Conservation (phyloP, 2,888 invertebrate species). For the Theristus sp. region DNA sequence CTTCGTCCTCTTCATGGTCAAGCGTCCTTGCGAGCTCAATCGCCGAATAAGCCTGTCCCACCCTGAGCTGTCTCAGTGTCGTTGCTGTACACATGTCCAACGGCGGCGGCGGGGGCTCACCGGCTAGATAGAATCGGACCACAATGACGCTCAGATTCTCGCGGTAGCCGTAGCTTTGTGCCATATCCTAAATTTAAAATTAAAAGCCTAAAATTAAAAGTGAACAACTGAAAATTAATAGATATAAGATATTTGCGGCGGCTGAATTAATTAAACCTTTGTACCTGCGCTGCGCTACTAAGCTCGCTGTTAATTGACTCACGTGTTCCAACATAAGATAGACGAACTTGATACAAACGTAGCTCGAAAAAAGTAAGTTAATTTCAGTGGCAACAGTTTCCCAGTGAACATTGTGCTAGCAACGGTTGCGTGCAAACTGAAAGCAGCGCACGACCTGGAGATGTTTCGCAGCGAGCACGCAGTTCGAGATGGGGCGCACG, state of each 20-base stretch:
- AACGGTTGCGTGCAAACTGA: too few species aligned
- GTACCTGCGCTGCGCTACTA: too few species aligned
- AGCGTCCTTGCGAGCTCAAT: neutral
- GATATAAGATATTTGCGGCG: too few species aligned
- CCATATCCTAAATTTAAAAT: conserved; percentile 47
- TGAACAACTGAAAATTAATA: too few species aligned
- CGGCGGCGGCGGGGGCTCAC: neutral
- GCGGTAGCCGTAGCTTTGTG: conserved; percentile 70
- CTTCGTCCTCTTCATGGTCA: neutral
- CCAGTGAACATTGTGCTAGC: too few species aligned
- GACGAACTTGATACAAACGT: neutral
- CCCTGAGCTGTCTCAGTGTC: neutral
- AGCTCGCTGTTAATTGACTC: too few species aligned
- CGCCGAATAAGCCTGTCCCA: neutral
- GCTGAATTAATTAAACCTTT: too few species aligned
- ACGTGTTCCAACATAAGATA: too few species aligned
- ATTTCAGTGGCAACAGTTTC: too few species aligned
- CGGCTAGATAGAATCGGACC: conserved; percentile 37
- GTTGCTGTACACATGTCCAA: neutral
- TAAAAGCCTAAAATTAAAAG: too few species aligned
- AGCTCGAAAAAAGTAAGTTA: neutral
- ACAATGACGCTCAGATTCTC: conserved; percentile 71
- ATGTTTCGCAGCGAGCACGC: conserved; percentile 63
- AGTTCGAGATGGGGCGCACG: conserved; percentile 47
- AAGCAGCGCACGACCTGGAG: too few species aligned